Conservation (phyloP, 2,888 invertebrate genomes). For the Rhingia rostrata region DNA sequence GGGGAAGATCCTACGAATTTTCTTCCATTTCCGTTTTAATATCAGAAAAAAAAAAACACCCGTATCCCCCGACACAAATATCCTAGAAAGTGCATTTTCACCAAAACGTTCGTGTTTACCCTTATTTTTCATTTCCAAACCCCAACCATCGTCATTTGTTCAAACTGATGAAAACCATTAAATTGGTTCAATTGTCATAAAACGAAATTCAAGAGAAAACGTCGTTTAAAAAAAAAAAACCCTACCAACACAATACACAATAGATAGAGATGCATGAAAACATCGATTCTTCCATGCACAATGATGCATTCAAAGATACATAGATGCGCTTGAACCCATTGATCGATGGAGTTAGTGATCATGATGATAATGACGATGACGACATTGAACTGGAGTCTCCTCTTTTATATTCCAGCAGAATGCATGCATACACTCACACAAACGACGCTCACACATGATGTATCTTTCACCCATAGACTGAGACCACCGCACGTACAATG, state of each 20-base stretch:
- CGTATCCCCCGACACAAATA: no score
- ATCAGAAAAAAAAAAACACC: no score
- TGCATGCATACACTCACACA: neutral
- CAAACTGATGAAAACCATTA: conserved; percentile 36
- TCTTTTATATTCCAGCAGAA: neutral
- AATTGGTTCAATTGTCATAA: conserved; percentile 54
- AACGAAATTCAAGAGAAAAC: conserved; percentile 32
- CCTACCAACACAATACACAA: neutral
- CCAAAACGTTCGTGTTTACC: no score
- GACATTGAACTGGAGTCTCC: conserved; percentile 63
- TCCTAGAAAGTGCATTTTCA: no score
- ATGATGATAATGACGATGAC: conserved; percentile 50
- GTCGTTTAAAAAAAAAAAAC: conserved; percentile 4
- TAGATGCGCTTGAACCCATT: conserved; percentile 52
- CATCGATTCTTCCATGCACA: conserved; percentile 2
- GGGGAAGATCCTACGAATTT: no score
- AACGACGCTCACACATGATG: neutral
- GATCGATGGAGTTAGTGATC: conserved; percentile 40
- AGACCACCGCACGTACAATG: neutral
- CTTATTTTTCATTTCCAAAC: no score
- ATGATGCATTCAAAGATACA: conserved; percentile 24
- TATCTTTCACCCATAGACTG: neutral
- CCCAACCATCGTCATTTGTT: no score
- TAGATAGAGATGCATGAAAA: conserved; percentile 31
- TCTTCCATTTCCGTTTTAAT: no score